These are phyloP conservation scores for Hypomecis atomaria DNA, from an alignment of 2,888 invertebrate species.

Conservation along the genomic window DNA sequence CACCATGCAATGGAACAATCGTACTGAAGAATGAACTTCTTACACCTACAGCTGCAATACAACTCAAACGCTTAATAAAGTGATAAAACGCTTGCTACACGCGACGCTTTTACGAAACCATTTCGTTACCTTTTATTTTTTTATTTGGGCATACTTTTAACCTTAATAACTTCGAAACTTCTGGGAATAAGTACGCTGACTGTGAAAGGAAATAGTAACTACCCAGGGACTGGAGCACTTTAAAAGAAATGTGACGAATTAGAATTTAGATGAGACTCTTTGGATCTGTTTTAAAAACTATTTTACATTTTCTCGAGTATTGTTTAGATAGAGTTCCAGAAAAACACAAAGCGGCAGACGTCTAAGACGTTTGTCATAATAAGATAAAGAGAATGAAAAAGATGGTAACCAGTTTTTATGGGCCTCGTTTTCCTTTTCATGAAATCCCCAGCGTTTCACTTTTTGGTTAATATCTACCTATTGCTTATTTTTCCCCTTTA, in stretches of 20 bases:
- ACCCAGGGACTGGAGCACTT: conserved; percentile 44
- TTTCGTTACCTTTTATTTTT: conserved; percentile 60
- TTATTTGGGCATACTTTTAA: conserved; percentile 57
- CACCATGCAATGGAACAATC: conserved; percentile 53
- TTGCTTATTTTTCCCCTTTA: conserved; percentile 76
- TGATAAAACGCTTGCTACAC: conserved; percentile 72
- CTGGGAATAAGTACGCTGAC: conserved; percentile 47
- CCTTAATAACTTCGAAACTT: conserved; percentile 58
- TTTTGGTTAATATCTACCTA: conserved; percentile 72
- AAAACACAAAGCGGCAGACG: conserved; percentile 11
- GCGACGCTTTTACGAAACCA: conserved; percentile 70
- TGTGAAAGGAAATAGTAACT: conserved; percentile 43
- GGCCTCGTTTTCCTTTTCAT: conserved; percentile 43
- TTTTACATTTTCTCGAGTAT: conserved; percentile 17
- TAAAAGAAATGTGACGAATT: conserved; percentile 45
- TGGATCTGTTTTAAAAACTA: conserved; percentile 20
- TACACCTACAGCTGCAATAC: conserved; percentile 55
- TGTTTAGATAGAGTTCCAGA: conserved; percentile 19
- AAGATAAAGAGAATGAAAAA: conserved; percentile 25
- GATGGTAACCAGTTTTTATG: conserved; percentile 28
- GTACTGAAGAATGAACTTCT: conserved; percentile 51
- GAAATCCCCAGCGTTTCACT: conserved; percentile 54
- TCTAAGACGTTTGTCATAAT: conserved; percentile 28
- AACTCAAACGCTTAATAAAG: conserved; percentile 73
- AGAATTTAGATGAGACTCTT: conserved; percentile 38